Conservation (phyloP, 2,113 vertebrate genomes). For the Salvelinus namaycush region DNA sequence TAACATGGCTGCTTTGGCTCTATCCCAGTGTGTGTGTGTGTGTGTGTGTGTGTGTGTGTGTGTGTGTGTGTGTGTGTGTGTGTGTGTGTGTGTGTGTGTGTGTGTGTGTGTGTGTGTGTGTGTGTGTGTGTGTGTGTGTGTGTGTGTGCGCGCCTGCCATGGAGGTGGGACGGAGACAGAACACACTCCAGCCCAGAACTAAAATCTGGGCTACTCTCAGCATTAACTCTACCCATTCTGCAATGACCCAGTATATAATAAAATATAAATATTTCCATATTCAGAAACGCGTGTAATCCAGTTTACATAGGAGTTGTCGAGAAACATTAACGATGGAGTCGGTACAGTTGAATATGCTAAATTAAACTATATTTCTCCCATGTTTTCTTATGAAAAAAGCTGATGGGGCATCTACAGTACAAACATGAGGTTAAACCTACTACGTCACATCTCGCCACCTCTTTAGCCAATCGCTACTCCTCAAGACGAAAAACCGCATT, state of each 20-base stretch:
- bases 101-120: no score
- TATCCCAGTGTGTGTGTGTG: slow-evolving; percentile 28
- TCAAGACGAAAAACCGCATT: slow-evolving; percentile 39
- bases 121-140: no score
- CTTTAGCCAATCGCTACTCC: slow-evolving; percentile 83
- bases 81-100: no score
- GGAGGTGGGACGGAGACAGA: neutral
- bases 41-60: neutral
- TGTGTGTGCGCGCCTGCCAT: neutral
- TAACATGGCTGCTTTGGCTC: slow-evolving; percentile 56
- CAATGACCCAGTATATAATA: neutral
- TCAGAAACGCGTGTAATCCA: neutral
- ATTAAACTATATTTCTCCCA: neutral
- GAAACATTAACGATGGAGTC: neutral
- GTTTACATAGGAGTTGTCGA: neutral
- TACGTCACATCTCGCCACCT: slow-evolving; percentile 90
- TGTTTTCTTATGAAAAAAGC: slow-evolving; percentile 34
- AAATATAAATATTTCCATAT: neutral
- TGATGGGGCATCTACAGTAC: slow-evolving; percentile 5
- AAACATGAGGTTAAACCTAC: no score
- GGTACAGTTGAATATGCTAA: neutral
- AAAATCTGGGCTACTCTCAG: neutral
- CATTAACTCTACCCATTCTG: neutral
- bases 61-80: no score
- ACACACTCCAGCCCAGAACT: neutral